phyloP scores from a whole-genome alignment of 2,888 invertebrate species.

The Willowsia nigromaculata region DNA sequence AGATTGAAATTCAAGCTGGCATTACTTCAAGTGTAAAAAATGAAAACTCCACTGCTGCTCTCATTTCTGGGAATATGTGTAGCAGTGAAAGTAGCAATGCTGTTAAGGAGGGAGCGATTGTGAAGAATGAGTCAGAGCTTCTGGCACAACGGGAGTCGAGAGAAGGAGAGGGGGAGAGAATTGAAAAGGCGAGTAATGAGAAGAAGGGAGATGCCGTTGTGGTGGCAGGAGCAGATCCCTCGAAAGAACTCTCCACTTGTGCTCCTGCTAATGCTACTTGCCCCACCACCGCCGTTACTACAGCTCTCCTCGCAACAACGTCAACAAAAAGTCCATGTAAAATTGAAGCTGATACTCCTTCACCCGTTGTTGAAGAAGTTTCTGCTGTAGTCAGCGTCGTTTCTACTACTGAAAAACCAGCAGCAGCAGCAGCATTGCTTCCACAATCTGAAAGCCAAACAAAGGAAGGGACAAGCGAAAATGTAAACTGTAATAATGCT shows the following conservation, averaged over 20 bases:
- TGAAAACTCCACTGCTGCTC: conserved; percentile 24
- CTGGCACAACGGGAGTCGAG: conserved; percentile 55
- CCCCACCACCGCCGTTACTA: neutral
- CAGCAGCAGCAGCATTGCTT: conserved; percentile 1
- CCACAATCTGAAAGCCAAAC: conserved; percentile 62
- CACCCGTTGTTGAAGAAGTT: conserved; percentile 52
- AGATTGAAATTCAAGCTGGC: conserved; percentile 53
- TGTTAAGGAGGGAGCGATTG: neutral
- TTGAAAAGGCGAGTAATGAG: conserved; percentile 33
- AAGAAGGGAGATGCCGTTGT: conserved; percentile 48
- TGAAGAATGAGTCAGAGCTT: conserved; percentile 63
- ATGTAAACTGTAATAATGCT: conserved; percentile 11
- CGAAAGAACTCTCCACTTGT: conserved; percentile 45
- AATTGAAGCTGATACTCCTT: conserved; percentile 41
- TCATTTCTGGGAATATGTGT: conserved; percentile 38
- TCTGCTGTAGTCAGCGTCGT: neutral
- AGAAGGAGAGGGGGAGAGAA: conserved; percentile 62
- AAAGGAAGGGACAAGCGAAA: neutral
- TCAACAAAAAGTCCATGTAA: conserved; percentile 42
- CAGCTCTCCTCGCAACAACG: conserved; percentile 8
- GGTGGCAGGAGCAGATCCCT: conserved; percentile 61
- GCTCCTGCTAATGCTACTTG: conserved; percentile 22
- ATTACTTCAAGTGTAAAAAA: conserved; percentile 59
- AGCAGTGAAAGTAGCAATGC: conserved; percentile 36
- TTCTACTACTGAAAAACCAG: conserved; percentile 16